Evolutionary conservation across 2,113 vertebrate genomes (phyloP), one percentile per base, ranked within the genome.

Genomic region (Hemichromis elongatus): DNA sequence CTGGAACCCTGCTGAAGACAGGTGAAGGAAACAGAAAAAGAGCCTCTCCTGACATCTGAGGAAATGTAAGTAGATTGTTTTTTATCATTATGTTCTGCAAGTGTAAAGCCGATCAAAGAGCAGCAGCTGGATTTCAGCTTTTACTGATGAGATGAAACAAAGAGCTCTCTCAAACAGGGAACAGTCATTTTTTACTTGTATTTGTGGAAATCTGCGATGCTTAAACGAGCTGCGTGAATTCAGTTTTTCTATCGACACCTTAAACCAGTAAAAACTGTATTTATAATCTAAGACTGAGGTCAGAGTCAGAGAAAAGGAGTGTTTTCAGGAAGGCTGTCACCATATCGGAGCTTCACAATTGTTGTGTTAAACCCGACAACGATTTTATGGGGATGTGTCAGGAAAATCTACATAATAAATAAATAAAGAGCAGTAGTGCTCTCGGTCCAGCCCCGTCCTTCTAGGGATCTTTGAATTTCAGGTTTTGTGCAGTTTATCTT

Each of bases 71-170:
- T 85, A 0, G 2, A 40, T 19, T 35, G 1, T 30, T 45, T 12
- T 45, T 12, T 37, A 21, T 37, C 0, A 16, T 18, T 59, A 18
- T 14, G 73, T 26, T 5, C n/a, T 35, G 10, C 1, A 4, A 61
- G 19, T 6, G 37, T 66, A 35, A 35, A 85, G 54, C 56, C 37
- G 54, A 83, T 86, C n/a, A 37, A 21, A 45, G 57, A 16, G 16
- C 79, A 28, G 24, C 77, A 12, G 84, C 77, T 56, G 88, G 42
- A 77, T 79, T 87, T 79, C 14, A 81, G 77, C 13, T 66, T 26
- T 50, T 35, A 59, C 1, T 21, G 53, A 82, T 79, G 81, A 84
- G 78, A 84, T 7, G 83, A 81, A 16, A 16, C 19, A 37, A 45
- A 78, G 56, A 33, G n/a, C 3, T 40, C 6, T 59, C 0, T 59